Percentiles rank a stretch among this genome's conserved stretches.
Evolutionary conservation across 2,113 vertebrate genomes (phyloP).

Genomic region (Amblyornis subalaris): DNA sequence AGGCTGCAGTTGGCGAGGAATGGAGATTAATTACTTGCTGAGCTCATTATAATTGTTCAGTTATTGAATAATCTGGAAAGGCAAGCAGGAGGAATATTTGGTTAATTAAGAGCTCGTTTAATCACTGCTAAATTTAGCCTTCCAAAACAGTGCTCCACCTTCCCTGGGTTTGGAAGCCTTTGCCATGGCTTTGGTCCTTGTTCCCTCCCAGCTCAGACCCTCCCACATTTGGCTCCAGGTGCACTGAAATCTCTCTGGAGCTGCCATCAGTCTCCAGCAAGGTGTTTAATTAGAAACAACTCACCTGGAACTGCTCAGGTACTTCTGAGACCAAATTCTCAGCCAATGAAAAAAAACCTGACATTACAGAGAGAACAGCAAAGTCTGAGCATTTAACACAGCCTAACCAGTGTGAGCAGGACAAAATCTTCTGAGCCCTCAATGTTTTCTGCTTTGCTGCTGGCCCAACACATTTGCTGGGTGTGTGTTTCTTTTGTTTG

Average conservation of each 20-base stretch:
- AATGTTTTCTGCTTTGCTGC: background rate
- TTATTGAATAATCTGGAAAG: slow-evolving; percentile 25
- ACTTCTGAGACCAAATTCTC: background rate
- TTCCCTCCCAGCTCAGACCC: background rate
- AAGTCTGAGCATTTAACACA: background rate
- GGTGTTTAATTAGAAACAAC: background rate
- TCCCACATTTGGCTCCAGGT: background rate
- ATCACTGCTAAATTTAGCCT: slow-evolving; percentile 17
- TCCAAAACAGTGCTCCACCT: background rate
- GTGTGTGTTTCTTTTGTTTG: background rate
- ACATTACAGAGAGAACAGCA: background rate
- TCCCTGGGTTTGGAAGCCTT: background rate
- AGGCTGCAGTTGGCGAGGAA: background rate
- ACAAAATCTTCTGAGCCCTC: background rate
- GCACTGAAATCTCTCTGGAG: background rate
- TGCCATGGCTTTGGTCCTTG: background rate
- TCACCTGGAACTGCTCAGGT: background rate
- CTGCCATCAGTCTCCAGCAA: background rate
- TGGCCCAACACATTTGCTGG: background rate
- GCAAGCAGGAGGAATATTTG: background rate
- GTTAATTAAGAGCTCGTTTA: slow-evolving; percentile 24
- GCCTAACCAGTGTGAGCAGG: fast-evolving
- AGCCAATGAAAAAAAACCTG: background rate
- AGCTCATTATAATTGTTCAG: slow-evolving; percentile 13
- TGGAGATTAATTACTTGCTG: background rate